Percentiles rank a stretch among this genome's conserved stretches.
phyloP scores from a whole-genome alignment of 2,888 invertebrate genomes.

The Trissoscelio sp. region DNA sequence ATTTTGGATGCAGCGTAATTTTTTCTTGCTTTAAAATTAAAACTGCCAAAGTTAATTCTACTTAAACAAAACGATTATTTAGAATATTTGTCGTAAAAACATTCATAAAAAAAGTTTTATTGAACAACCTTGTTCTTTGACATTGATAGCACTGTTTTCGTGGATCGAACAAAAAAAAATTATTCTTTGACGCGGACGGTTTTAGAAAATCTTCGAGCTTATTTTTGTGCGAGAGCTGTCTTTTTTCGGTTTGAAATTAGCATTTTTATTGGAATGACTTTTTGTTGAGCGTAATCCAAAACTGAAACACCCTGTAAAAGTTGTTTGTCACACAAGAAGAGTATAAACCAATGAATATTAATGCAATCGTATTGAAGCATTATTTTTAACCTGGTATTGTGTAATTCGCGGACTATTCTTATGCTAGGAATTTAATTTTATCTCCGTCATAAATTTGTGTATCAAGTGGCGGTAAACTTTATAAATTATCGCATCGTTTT shows the following conservation, averaged over 20 bases:
- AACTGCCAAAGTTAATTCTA: no score
- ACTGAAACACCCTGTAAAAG: constrained; percentile 12
- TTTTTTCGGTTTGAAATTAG: constrained; percentile 20
- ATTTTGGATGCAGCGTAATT: no score
- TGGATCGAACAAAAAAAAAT: no score
- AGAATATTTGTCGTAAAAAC: no score
- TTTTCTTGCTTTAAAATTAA: no score
- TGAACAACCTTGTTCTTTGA: constrained; percentile 33
- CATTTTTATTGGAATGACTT: constrained; percentile 35
- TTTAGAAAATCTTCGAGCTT: constrained; percentile 13
- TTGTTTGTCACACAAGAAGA: background rate
- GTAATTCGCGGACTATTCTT: constrained; percentile 28
- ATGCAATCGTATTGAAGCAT: constrained; percentile 8
- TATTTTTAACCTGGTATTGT: constrained; percentile 26
- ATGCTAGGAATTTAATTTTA: constrained; percentile 28
- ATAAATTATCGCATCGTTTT: constrained; percentile 37
- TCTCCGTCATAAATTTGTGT: constrained; percentile 20
- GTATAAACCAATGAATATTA: constrained; percentile 21
- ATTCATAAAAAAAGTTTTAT: no score
- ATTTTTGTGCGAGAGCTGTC: constrained; percentile 12
- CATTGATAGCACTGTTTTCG: constrained; percentile 36
- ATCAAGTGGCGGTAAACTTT: constrained; percentile 33
- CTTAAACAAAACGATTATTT: no score
- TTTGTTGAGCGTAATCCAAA: constrained; percentile 13
- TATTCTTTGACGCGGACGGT: background rate